Percentiles rank a stretch among this genome's conserved stretches.
Conservation (phyloP, 2,113 vertebrate species). For the Dinomys branickii region DNA sequence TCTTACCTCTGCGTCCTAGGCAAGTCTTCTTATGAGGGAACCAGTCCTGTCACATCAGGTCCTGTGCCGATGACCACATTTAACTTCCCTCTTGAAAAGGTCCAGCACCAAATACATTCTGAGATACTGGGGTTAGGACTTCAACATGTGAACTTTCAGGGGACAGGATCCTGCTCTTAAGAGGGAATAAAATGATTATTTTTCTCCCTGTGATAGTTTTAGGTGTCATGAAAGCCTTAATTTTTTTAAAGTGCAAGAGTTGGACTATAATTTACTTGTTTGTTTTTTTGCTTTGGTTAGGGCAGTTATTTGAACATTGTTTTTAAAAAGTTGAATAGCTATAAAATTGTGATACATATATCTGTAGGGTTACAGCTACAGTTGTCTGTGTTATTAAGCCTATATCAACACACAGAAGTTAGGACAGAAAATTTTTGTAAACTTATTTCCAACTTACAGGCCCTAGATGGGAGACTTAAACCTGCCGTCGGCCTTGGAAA, state of each 20-base stretch:
- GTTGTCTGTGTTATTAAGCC: neutral
- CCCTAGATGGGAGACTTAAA: neutral
- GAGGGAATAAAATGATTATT: constrained; percentile 70
- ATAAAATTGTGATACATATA: neutral
- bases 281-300: neutral
- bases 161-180: neutral
- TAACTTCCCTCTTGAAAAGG: neutral
- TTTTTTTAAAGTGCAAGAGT: neutral
- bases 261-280: neutral
- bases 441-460: constrained; percentile 7
- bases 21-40: neutral
- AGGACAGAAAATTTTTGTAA: neutral
- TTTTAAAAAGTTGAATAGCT: neutral
- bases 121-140: neutral
- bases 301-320: constrained; percentile 37
- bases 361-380: neutral
- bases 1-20: neutral
- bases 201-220: constrained; percentile 14
- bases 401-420: neutral
- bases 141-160: neutral
- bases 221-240: neutral
- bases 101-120: neutral
- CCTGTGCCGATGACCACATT: neutral
- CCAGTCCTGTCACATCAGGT: neutral
- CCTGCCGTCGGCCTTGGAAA: neutral